Conservation (phyloP, 2,888 invertebrate genomes). For the Drosophila kanekoi region DNA sequence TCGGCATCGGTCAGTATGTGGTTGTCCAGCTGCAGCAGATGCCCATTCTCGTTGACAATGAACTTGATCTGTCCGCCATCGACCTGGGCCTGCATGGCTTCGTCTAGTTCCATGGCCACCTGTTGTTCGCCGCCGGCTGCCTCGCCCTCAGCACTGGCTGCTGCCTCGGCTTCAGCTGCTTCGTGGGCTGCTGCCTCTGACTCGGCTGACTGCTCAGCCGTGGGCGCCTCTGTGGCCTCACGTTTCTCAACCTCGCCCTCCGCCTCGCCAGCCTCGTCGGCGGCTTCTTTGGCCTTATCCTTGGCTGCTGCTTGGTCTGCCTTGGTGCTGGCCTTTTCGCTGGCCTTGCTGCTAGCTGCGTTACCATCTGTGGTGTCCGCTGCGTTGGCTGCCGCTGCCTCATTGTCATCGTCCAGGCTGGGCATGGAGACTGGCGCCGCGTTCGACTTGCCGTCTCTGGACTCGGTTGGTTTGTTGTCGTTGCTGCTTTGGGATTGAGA, state of each 20-base stretch:
- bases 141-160: constrained; percentile 53
- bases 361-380: constrained; percentile 54
- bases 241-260: constrained; percentile 44
- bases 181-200: constrained; percentile 51
- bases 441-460: constrained; percentile 49
- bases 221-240: constrained; percentile 43
- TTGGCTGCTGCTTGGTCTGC: constrained; percentile 47
- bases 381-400: constrained; percentile 66
- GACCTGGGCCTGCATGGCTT: constrained; percentile 85
- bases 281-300: constrained; percentile 39
- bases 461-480: constrained; percentile 58
- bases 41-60: constrained; percentile 85
- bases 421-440: constrained; percentile 85
- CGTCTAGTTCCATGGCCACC: constrained; percentile 85
- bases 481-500: constrained; percentile 69
- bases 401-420: constrained; percentile 85
- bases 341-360: constrained; percentile 34
- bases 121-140: constrained; percentile 75
- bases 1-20: constrained; percentile 85
- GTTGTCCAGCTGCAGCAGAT: constrained; percentile 84
- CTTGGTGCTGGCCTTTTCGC: constrained; percentile 42
- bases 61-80: constrained; percentile 85
- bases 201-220: constrained; percentile 57
- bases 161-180: constrained; percentile 60
- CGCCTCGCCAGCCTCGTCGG: constrained; percentile 26